Base-by-base conservation (phyloP, 1,140 invertebrate genomes). In the Dysdera silvatica region DNA sequence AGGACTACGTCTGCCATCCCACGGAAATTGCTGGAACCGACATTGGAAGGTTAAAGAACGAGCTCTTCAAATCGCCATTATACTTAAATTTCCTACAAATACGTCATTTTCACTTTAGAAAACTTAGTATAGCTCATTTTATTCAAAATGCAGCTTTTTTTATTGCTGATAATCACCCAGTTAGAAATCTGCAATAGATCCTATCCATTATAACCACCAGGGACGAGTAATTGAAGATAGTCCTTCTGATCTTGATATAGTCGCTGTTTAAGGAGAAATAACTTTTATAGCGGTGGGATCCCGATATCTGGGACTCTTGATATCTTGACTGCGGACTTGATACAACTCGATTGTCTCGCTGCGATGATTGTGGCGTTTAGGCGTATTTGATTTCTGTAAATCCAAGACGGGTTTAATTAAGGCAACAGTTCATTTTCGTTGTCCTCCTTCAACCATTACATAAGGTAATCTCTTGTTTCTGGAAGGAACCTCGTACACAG, bases 401-500 rank as follows among this genome's bases (percentile, higher is more conserved):
- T 43, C 23, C 23, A 2, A 23, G n/a, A 45, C n/a, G 41, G n/a
- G 1, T 8, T 8, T 2, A 2, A 2, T 45, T 23, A n/a, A 20
- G 3, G 35, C 35, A 37, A 45, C 18, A 5, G 12, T 23, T 20
- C 24, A n/a, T n/a, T n/a, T n/a, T n/a, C n/a, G n/a, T n/a, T n/a
- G n/a, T n/a, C n/a, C 41, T 2, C 18, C 8, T 14, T n/a, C 24
- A 23, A 10, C n/a, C 41, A 18, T 61, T 45, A 73, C 20, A 73
- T 55, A 7, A 72, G 69, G 26, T 67, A 67, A 45, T 72, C 71
- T 55, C 61, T 74, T 14, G 77, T 78, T 58, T 80, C 78, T n/a
- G 78, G 77, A 18, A 80, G 70, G 54, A 68, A 70, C n/a, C 77
- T 58, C 2, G 78, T 70, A 6, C 69, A 57, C 16, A 80, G 58